phyloP scores from a whole-genome alignment of 2,113 vertebrate genomes.

The Malurus alboscapulatus region DNA sequence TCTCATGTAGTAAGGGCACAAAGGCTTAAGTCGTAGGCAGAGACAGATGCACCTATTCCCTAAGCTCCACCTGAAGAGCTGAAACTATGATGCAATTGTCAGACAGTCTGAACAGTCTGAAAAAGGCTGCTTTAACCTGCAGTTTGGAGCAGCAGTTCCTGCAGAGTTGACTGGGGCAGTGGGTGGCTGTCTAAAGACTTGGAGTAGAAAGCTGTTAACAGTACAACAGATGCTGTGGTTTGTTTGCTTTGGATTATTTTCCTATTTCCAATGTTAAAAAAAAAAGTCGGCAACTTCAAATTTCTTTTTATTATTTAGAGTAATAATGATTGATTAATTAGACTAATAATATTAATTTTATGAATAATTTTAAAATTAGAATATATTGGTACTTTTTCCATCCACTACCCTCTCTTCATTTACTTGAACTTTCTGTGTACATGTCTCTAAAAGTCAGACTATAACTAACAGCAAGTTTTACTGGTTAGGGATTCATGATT shows the following conservation, averaged over 20 bases:
- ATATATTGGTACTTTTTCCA: not conserved
- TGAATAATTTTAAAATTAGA: not conserved
- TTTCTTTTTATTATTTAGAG: not conserved
- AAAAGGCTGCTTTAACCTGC: not conserved
- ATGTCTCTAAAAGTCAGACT: not conserved
- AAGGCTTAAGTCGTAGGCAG: not conserved
- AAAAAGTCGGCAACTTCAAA: not conserved
- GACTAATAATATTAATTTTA: not conserved
- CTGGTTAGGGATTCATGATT: not conserved
- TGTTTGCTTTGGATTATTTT: not conserved
- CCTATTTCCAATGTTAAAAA: not conserved
- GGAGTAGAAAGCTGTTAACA: not conserved
- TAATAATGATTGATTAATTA: no score
- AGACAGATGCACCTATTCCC: not conserved
- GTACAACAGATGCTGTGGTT: not conserved
- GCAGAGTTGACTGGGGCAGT: not conserved
- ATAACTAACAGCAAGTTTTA: not conserved
- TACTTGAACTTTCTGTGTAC: not conserved
- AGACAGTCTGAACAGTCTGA: not conserved
- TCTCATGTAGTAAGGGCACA: not conserved
- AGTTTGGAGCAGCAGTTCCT: not conserved
- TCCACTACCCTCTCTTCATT: not conserved
- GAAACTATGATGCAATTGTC: not conserved
- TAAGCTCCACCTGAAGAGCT: not conserved
- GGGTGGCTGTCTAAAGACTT: not conserved